Evolutionary conservation across 1,140 invertebrate species (phyloP), one percentile per base, ranked within the genome.

Genomic region (Drosophila kohkoa): DNA sequence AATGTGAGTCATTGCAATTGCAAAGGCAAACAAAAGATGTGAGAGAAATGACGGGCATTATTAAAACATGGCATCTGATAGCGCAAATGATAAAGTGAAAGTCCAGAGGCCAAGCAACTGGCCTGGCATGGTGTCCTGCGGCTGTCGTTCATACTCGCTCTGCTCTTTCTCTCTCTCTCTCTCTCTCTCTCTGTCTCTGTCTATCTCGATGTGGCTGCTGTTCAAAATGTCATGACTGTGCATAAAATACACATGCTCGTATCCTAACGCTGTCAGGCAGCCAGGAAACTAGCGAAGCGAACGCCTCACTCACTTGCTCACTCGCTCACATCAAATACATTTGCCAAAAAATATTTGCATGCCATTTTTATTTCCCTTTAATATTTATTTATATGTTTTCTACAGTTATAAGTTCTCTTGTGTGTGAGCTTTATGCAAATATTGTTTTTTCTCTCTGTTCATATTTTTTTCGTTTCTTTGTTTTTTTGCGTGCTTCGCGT

Each of bases 371-470:
- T 82, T 81, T 72, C 51, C 51, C 67, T 79, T 73, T 76, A 78
- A 79, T 86, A 79, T 86, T 78, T 75, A 81, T 83, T 71, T 72
- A 72, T 63, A 69, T 65, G 70, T 57, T 57, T 35, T 38, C 54
- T 57, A 41, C 35, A 43, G 13, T 60, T 58, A 28, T 58, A 45
- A 45, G 58, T 48, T 45, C 15, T 25, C 20, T 25, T 43, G 49
- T 55, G 43, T 63, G 72, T 49, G 49, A 72, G 80, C 71, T 73
- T 73, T 79, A 81, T 86, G 82, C 82, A 86, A 86, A 81, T 86
- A 86, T 75, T 86, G 75, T 77, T 68, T 63, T 75, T 74, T 32
- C 43, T n/a, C 10, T 1, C 43, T 64, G 25, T 64, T 43, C 25
- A 13, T 30, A 35, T 30, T 65, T 45, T 45, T 30, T 32, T 8